Evolutionary conservation across 2,888 invertebrate genomes (phyloP), one percentile per base, ranked within the genome.

Genomic region (Acanthoscelides obtectus): DNA sequence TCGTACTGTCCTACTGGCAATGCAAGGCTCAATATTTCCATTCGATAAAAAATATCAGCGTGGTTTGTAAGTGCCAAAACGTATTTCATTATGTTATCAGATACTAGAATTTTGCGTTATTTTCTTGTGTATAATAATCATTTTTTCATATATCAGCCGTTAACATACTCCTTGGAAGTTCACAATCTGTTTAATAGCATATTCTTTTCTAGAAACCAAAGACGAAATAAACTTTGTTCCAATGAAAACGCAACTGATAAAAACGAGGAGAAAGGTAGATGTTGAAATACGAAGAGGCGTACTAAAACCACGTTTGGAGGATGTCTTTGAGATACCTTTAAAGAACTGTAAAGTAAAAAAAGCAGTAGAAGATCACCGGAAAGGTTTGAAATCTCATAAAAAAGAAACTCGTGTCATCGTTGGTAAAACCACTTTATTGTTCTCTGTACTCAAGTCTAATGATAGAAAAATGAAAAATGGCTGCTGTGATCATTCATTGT

Each of bases 381-480:
- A 64, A 67, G 65, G 77, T 75, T 72, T 70, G 22, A 22, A 74
- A 73, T 45, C 75, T 73, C 75, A 74, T 71, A 73, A 75, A 72
- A 78, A 72, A 71, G 76, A 79, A 72, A 77, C 75, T 1, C 72
- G 79, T 22, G 71, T 82, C 64, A 79, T 75, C 65, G 71, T 83
- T 63, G 84, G 84, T 64, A 83, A 82, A 80, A 80, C 80, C 22
- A 81, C 79, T 71, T 75, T 83, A 69, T 75, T 83, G 68, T 77
- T 82, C 71, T 78, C 82, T 69, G 79, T 80, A 72, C 80, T 83
- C 69, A 80, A 78, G 74, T 70, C 66, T 70, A 75, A 75, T 66
- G 76, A 74, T 70, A 70, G 71, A 69, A 74, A 73, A 20, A 73
- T 73, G 27, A 66, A 68, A 20, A 22, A 67, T 12, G 74, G 72